Percentiles rank a stretch among this genome's conserved stretches.
Evolutionary conservation across 2,797 vertebrate species (phyloP).

Genomic region (Streptopelia turtur): DNA sequence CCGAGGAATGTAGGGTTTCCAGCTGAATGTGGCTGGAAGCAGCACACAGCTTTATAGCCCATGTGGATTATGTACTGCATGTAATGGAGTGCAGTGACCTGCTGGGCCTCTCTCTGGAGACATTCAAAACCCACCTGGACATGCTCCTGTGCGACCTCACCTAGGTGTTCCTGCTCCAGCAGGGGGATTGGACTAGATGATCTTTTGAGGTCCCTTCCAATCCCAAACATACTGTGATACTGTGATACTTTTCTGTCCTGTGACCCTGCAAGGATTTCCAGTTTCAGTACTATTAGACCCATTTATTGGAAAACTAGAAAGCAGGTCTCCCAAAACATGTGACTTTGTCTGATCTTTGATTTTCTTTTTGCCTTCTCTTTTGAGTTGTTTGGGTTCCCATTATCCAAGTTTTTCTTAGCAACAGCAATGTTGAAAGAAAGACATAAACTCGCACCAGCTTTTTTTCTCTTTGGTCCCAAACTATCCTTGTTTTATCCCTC

Average conservation of each 20-base stretch:
- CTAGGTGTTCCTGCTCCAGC: too few relatives aligned
- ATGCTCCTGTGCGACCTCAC: too few relatives aligned
- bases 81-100: not conserved
- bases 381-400: not conserved
- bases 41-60: not conserved
- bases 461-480: not conserved
- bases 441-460: not conserved
- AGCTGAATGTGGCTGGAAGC: not conserved
- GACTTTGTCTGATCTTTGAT: not conserved
- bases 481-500: not conserved
- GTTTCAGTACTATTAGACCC: not conserved
- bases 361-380: not conserved
- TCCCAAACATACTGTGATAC: too few relatives aligned
- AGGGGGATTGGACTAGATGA: too few relatives aligned
- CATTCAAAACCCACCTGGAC: too few relatives aligned
- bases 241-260: not conserved
- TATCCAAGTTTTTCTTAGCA: not conserved
- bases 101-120: too few relatives aligned
- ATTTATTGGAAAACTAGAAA: not conserved
- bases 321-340: not conserved
- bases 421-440: not conserved
- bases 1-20: not conserved
- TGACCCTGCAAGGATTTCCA: not conserved
- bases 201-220: too few relatives aligned
- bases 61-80: rapidly evolving